A percentile compares a stretch with the other conserved stretches of the same genome.
phyloP scores from a whole-genome alignment of 1,140 invertebrate species.

The Anadara kagoshimensis region DNA sequence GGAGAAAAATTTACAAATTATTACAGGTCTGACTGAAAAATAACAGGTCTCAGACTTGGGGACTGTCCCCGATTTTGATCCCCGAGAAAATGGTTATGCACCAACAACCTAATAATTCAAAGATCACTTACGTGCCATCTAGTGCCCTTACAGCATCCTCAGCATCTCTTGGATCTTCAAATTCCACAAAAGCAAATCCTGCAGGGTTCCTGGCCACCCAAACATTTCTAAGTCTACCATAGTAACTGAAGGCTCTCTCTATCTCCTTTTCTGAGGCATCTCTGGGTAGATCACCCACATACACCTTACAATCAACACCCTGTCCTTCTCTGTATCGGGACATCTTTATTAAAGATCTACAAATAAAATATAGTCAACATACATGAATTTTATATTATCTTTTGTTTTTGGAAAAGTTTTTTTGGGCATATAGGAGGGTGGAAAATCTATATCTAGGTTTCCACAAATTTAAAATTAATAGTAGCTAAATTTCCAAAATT shows the following conservation, averaged over 20 bases:
- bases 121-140: slow-evolving; percentile 63
- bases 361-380: neutral
- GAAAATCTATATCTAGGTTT: too few relatives aligned
- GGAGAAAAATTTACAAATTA: too few relatives aligned
- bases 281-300: slow-evolving; percentile 90
- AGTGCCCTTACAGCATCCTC: slow-evolving; percentile 73
- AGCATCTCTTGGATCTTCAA: slow-evolving; percentile 94
- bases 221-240: slow-evolving; percentile 93
- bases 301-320: slow-evolving; percentile 90
- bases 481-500: too few relatives aligned
- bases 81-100: too few relatives aligned
- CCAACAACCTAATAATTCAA: neutral
- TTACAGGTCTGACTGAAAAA: too few relatives aligned
- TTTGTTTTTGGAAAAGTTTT: too few relatives aligned
- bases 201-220: slow-evolving; percentile 93
- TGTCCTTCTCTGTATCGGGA: slow-evolving; percentile 44
- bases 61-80: too few relatives aligned
- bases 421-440: too few relatives aligned
- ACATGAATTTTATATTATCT: too few relatives aligned
- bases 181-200: slow-evolving; percentile 96
- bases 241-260: slow-evolving; percentile 92
- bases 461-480: too few relatives aligned
- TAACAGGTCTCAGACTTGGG: too few relatives aligned
- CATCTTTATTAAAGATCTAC: slow-evolving; percentile 26
- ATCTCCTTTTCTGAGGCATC: slow-evolving; percentile 73